Base-by-base conservation (phyloP, 2,113 vertebrate genomes). In the Alces alces region DNA sequence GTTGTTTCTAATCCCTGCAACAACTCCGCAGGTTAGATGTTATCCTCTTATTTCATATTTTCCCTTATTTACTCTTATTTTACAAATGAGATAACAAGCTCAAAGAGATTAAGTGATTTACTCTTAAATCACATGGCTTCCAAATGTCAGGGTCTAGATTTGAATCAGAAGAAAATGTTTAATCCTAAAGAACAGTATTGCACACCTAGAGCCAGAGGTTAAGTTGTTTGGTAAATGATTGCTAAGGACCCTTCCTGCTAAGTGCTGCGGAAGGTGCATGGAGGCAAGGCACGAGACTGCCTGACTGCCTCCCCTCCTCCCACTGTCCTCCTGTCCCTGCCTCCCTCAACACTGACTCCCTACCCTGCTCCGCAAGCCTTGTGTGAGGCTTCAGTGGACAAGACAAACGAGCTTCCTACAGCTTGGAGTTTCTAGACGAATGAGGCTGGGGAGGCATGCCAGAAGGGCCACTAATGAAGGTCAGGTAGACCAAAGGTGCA, bases 1-100 rank as follows among this genome's bases (percentile, higher is more conserved):
- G 30, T 30, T 87, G 50, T 55, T 95, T 90, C 55, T 55, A 83
- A 52, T 79, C 52, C 50, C 66, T 84, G 16, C 3, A 9, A 50
- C 60, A 73, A 82, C 52, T n/a, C n/a, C 7, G 17, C 12, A 33
- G 43, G 66, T 30, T 58, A 92, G 84, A 57, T n/a, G 45, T 64
- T 23, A 58, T 36, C 52, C 39, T 45, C 91, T 89, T 83, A 76
- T 17, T 86, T 84, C 90, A 21, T 55, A 28, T 64, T 39, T 86
- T 84, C 57, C 79, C 43, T 91, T 95, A 64, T 36, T 90, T 80
- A 43, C 45, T 91, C 30, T 61, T 94, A 30, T 47, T 91, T 93
- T 66, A 94, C 21, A 83, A 54, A 76, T 25, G 39, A 82, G 52
- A n/a, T 82, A 80, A 85, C 7, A 57, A 92, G 61, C 14, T 58